These are phyloP conservation scores for Galeopsomyia nigrocyanea DNA, from an alignment of 2,888 invertebrate genomes.

Conservation along the genomic window DNA sequence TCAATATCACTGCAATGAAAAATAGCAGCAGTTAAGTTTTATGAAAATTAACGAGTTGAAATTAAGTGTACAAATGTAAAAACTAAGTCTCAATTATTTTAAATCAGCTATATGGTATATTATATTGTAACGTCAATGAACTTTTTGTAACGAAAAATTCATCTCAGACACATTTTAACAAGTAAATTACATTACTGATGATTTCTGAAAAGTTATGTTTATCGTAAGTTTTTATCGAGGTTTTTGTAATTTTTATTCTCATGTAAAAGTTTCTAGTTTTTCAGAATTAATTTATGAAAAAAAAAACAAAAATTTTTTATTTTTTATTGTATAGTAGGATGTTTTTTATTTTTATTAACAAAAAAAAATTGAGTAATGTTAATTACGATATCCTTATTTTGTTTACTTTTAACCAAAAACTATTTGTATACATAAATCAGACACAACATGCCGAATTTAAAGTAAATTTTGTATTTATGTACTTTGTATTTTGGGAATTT, in stretches of 20 bases:
- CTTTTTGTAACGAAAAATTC: conserved; percentile 15
- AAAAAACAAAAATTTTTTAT: conserved; percentile 1
- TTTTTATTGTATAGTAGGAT: neutral
- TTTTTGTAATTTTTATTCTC: too few species aligned
- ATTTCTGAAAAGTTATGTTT: too few species aligned
- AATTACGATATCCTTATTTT: too few species aligned
- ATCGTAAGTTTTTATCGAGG: too few species aligned
- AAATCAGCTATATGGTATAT: conserved; percentile 18
- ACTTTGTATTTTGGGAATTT: neutral
- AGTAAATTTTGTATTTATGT: conserved; percentile 22
- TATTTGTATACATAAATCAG: neutral
- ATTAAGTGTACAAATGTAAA: conserved; percentile 41
- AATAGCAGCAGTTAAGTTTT: conserved; percentile 15
- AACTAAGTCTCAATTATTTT: conserved; percentile 30
- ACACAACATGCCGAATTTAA: neutral
- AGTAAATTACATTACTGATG: too few species aligned
- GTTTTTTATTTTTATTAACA: too few species aligned
- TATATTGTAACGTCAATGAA: conserved; percentile 2
- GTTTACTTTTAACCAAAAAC: neutral
- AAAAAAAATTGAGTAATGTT: too few species aligned
- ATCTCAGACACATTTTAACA: neutral
- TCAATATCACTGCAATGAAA: conserved; percentile 9
- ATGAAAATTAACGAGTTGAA: too few species aligned
- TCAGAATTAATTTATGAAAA: too few species aligned
- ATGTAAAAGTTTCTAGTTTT: neutral